Evolutionary conservation across 2,888 invertebrate genomes (phyloP).

Genomic region (Lasioglossum figueresi): DNA sequence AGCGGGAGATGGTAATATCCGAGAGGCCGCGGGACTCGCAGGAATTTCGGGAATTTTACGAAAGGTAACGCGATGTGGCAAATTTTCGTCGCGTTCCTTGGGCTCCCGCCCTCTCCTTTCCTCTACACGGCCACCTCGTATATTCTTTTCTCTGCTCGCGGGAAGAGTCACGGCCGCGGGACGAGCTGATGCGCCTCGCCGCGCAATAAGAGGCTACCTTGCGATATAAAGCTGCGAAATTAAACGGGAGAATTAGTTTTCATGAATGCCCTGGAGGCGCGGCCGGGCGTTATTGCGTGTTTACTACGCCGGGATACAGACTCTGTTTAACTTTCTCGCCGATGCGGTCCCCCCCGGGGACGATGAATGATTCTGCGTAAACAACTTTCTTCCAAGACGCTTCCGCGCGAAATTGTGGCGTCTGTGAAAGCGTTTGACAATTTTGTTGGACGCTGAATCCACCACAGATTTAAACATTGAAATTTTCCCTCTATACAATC

Average conservation of each 20-base stretch:
- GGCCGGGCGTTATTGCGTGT: slow-evolving; percentile 54
- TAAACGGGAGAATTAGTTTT: slow-evolving; percentile 70
- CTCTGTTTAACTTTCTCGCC: slow-evolving; percentile 15
- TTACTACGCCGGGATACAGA: slow-evolving; percentile 31
- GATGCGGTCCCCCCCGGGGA: not conserved
- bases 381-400: not conserved
- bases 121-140: not conserved
- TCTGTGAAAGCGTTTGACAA: not conserved
- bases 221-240: slow-evolving; percentile 63
- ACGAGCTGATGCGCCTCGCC: slow-evolving; percentile 24
- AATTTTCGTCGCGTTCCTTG: slow-evolving; percentile 8
- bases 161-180: not conserved
- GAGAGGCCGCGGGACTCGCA: not conserved
- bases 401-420: not conserved
- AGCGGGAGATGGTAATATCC: slow-evolving; percentile 9
- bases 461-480: not conserved
- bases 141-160: not conserved
- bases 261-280: slow-evolving; percentile 52
- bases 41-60: slow-evolving; percentile 7
- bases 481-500: no score
- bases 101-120: not conserved
- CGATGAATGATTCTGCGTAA: not conserved
- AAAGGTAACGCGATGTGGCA: not conserved
- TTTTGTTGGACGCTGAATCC: not conserved
- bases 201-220: slow-evolving; percentile 52